Evolutionary conservation across 2,797 vertebrate genomes (phyloP).

Genomic region (Anguilla anguilla): DNA sequence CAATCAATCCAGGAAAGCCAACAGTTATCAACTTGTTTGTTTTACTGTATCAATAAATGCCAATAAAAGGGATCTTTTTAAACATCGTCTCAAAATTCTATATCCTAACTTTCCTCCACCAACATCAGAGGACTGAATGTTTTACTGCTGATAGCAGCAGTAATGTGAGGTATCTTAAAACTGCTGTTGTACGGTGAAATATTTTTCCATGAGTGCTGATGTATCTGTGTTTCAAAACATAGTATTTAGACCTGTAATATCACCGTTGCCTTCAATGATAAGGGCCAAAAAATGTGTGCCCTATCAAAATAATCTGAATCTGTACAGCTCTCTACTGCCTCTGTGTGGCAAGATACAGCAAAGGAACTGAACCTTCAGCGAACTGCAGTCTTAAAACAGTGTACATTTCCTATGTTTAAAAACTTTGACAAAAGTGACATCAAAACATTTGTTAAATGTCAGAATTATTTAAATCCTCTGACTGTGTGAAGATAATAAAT

Average conservation of each 20-base stretch:
- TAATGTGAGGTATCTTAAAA: neutral
- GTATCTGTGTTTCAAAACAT: neutral
- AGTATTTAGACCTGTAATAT: neutral
- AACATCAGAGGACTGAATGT: neutral
- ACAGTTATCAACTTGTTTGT: too few relatives aligned
- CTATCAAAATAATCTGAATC: slow-evolving; percentile 5
- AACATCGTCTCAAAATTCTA: too few relatives aligned
- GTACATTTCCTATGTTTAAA: neutral
- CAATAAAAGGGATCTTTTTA: neutral
- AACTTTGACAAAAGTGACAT: neutral
- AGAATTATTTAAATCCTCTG: neutral
- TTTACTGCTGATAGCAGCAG: neutral
- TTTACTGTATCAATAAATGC: neutral
- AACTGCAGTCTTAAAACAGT: neutral
- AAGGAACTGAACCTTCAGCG: neutral
- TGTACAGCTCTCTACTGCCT: slow-evolving; percentile 28
- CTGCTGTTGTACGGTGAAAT: neutral
- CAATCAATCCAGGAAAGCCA: too few relatives aligned
- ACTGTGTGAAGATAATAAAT: neutral
- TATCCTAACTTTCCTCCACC: neutral
- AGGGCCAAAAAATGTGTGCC: neutral
- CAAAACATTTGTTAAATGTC: neutral
- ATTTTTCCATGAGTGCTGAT: neutral
- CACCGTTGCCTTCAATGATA: neutral
- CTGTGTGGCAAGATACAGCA: slow-evolving; percentile 20